These are phyloP conservation scores for Myripristis jacobus DNA, from an alignment of 2,797 vertebrate genomes.

Conservation along the genomic window DNA sequence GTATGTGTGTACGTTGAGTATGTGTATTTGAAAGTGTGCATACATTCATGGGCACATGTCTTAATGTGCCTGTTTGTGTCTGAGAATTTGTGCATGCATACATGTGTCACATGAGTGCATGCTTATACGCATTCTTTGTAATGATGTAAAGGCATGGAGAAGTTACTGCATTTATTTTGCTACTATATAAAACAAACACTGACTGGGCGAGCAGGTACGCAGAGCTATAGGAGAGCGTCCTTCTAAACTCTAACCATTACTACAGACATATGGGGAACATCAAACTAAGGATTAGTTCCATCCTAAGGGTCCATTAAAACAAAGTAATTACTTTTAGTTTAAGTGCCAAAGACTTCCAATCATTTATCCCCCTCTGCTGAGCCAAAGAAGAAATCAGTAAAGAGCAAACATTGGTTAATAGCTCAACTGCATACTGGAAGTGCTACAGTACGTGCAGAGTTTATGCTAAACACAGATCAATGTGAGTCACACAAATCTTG, in stretches of 20 bases:
- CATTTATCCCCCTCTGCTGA: background rate
- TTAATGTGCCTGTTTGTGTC: background rate
- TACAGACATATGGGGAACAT: slow-evolving; percentile 3
- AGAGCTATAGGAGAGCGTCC: background rate
- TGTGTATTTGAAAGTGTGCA: too few relatives aligned
- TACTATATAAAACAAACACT: slow-evolving; percentile 6
- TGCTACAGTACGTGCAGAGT: background rate
- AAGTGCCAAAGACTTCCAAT: slow-evolving; percentile 11
- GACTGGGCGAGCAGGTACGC: slow-evolving; percentile 2
- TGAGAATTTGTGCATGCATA: background rate
- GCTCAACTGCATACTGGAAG: background rate
- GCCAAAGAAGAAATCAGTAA: background rate
- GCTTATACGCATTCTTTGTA: background rate
- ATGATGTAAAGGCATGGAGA: background rate
- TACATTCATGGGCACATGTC: too few relatives aligned
- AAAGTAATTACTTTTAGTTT: slow-evolving; percentile 16
- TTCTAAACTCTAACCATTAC: slow-evolving; percentile 5
- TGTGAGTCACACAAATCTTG: slow-evolving; percentile 1
- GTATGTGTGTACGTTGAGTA: slow-evolving; percentile 4
- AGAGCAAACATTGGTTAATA: slow-evolving; percentile 2
- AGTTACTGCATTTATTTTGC: slow-evolving; percentile 4
- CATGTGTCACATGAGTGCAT: slow-evolving; percentile 1
- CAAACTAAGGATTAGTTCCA: slow-evolving; percentile 14
- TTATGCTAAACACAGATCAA: slow-evolving; percentile 6
- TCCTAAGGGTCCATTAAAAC: slow-evolving; percentile 30